Evolutionary conservation across 1,140 invertebrate genomes (phyloP), one percentile per base, ranked within the genome.

Genomic region (Mercenaria mercenaria): DNA sequence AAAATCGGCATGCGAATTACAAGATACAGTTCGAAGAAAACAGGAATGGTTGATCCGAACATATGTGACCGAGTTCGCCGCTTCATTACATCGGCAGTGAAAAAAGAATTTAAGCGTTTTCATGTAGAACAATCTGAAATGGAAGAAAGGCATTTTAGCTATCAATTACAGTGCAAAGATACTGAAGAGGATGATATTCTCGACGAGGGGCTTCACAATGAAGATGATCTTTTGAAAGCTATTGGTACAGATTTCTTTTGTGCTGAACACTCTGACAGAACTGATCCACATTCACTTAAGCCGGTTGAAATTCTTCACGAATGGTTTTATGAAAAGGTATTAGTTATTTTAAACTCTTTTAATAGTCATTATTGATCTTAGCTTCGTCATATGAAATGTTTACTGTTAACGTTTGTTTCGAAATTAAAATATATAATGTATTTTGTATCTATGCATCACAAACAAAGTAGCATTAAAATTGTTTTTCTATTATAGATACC

Each of bases 281-380:
- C 23, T 6, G 69, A 87, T 50, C 84, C 84, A 3, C 84, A 87
- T 26, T 50, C 69, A 2, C 34, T 87, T 1, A 43, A 61, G n/a
- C 32, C 74, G n/a, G 84, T 79, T 15, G 52, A 59, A 64, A 56
- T 77, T 32, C 37, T 87, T 1, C 69, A 87, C 13, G 84, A 87
- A 41, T 87, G 84, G 84, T 87, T 87, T 79, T 20, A 50, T 34
- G 84, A 64, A 32, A 79, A 79, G 84, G 84, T 87, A 56, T 15
- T 39, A 59, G 1, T 82, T 56, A n/a, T n/a, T n/a, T n/a, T n/a
- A n/a, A n/a, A n/a, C n/a, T n/a, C n/a, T n/a, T n/a, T n/a, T 1
- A 59, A 34, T 23, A n/a, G 32, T 56, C 32, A 50, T 18, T 15
- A 20, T n/a, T n/a, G n/a, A n/a, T n/a, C n/a, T n/a, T n/a, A 77